Conservation (phyloP, 1,140 invertebrate genomes). For the Pachyrhynchus sulphureomaculatus region DNA sequence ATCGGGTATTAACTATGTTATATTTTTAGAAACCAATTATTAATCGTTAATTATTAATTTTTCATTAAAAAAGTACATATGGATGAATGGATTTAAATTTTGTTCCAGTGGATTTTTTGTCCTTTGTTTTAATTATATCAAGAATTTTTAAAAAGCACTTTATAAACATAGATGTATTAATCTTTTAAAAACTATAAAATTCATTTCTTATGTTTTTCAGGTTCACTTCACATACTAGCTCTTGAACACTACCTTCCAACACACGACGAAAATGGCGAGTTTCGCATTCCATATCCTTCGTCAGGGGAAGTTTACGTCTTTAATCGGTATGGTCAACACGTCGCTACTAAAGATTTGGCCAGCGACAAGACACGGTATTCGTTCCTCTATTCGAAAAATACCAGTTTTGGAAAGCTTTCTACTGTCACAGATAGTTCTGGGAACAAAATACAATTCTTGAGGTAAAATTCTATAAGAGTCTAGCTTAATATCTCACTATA, state of each 20-base stretch:
- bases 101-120: too few species aligned
- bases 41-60: too few species aligned
- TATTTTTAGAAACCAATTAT: too few species aligned
- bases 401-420: conserved; percentile 90
- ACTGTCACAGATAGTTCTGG: conserved; percentile 90
- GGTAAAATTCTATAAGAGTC: conserved; percentile 6
- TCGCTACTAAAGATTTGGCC: conserved; percentile 87
- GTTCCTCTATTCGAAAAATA: conserved; percentile 95
- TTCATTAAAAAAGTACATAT: too few species aligned
- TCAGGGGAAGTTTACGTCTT: conserved; percentile 94
- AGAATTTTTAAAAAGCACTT: too few species aligned
- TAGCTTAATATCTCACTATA: neutral
- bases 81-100: too few species aligned
- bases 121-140: too few species aligned
- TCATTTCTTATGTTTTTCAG: conserved; percentile 2
- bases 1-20: too few species aligned
- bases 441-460: conserved; percentile 88
- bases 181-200: too few species aligned
- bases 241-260: conserved; percentile 86
- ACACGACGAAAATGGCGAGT: conserved; percentile 87
- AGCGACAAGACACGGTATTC: conserved; percentile 90
- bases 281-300: conserved; percentile 83
- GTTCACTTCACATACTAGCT: conserved; percentile 81
- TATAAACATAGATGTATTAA: too few species aligned
- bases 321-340: conserved; percentile 92